Evolutionary conservation across 2,113 vertebrate species (phyloP).

Genomic region (Ochotona curzoniae): DNA sequence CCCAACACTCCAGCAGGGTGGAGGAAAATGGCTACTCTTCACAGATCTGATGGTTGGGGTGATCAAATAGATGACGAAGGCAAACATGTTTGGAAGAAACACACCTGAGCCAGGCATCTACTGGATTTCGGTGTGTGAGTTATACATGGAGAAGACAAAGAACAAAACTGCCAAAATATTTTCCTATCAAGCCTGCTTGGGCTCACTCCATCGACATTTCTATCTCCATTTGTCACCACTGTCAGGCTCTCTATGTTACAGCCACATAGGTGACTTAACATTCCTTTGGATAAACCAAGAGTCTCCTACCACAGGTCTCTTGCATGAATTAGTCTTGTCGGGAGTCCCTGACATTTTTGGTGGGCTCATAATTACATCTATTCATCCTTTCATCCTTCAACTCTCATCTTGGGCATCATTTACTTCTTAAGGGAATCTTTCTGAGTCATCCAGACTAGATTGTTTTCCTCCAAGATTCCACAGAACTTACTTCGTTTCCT

Average conservation of each 20-base stretch:
- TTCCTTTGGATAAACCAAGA: background rate
- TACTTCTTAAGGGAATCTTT: conserved; percentile 8
- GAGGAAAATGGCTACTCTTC: background rate
- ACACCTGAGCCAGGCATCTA: background rate
- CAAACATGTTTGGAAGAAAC: background rate
- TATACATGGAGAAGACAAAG: background rate
- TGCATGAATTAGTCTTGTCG: background rate
- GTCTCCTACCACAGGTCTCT: background rate
- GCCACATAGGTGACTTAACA: background rate
- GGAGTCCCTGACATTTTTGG: background rate
- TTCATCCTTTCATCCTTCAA: background rate
- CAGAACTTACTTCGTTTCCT: conserved; percentile 3
- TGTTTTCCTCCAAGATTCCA: background rate
- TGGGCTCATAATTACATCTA: background rate
- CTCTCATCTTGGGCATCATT: background rate
- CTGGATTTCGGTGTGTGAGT: background rate
- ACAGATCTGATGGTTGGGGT: background rate
- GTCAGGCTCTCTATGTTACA: background rate
- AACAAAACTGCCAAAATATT: background rate
- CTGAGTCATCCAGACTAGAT: background rate
- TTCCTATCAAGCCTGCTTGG: background rate
- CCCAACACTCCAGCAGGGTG: background rate
- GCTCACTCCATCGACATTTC: background rate
- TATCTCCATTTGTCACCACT: background rate
- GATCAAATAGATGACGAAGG: background rate